Evolutionary conservation across 2,888 invertebrate genomes (phyloP).

Genomic region (Rotaria macrura): DNA sequence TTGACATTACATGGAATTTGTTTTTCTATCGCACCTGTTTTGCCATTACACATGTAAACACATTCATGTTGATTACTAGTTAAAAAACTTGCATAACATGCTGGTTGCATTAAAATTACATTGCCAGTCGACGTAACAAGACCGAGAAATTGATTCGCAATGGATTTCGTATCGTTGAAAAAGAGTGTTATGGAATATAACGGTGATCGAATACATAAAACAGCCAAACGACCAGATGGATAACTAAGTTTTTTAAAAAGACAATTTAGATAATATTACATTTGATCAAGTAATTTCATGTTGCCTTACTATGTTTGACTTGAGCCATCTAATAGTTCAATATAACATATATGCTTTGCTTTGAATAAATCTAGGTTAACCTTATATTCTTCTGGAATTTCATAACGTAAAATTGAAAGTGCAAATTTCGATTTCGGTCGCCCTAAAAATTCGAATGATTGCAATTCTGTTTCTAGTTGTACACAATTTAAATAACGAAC

Average conservation of each 20-base stretch:
- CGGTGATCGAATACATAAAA: not conserved
- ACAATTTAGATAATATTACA: no score
- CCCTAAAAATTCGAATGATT: not conserved
- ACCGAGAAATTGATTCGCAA: not conserved
- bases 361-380: not conserved
- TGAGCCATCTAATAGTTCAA: not conserved
- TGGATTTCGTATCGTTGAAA: not conserved
- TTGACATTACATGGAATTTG: not conserved
- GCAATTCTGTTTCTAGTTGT: not conserved
- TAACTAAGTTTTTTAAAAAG: no score
- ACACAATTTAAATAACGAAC: not conserved
- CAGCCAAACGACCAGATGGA: constrained; percentile 5
- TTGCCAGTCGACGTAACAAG: not conserved
- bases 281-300: no score
- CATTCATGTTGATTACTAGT: not conserved
- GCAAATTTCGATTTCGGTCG: not conserved
- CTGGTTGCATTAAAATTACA: not conserved
- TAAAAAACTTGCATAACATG: not conserved
- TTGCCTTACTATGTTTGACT: not conserved
- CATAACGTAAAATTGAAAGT: not conserved
- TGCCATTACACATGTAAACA: not conserved
- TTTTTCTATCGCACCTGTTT: not conserved
- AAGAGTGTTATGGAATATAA: not conserved
- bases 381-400: not conserved
- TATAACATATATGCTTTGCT: not conserved